Evolutionary conservation across 2,113 vertebrate species (phyloP), one percentile per base, ranked within the genome.

Genomic region (Hipposideros armiger): DNA sequence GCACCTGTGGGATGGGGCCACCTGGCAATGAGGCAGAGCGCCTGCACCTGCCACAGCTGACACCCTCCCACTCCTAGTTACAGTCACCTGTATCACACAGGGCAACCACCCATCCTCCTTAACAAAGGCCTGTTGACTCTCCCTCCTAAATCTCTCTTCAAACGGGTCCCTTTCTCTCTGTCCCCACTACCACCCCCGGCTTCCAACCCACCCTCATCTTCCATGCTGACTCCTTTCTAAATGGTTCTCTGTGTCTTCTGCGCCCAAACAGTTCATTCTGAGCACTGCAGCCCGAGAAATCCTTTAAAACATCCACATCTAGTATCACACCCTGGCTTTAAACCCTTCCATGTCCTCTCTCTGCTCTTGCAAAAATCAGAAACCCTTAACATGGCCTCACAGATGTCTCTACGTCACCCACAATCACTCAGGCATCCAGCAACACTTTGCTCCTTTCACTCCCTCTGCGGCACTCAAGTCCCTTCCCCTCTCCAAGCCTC

Each of bases 1-100:
- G 96, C 96, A 99, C 92, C 99, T 99, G 90, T 16, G 30, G 82
- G 47, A 87, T 32, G 0, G 80, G 64, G 87, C 45, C 56, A 30
- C 70, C 5, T 0, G 0, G 77, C 47, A 74, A 95, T 10, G 5
- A 32, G 52, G 45, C 17, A 4, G 72, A 16, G 70, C 3, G 11
- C 50, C 82, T 0, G 20, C 62, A 26, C 62, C 76, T 85, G 47
- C 74, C 82, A 47, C 24, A 40, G 3, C 70, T n/a, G 70, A 73
- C 64, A 26, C 45, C 50, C 58, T 22, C 47, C n/a, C 8, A 7
- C 13, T 70, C 60, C 76, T 17, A 24, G 64, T 40, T n/a, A 67
- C 32, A 54, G 62, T 80, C 28, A 42, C 26, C 45, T 0, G 0
- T 3, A 4, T 22, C 64, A 11, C 2, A 0, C 40, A 56, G 58